These are phyloP conservation scores for Eublepharis macularius DNA, from an alignment of 2,113 vertebrate species.

Conservation along the genomic window DNA sequence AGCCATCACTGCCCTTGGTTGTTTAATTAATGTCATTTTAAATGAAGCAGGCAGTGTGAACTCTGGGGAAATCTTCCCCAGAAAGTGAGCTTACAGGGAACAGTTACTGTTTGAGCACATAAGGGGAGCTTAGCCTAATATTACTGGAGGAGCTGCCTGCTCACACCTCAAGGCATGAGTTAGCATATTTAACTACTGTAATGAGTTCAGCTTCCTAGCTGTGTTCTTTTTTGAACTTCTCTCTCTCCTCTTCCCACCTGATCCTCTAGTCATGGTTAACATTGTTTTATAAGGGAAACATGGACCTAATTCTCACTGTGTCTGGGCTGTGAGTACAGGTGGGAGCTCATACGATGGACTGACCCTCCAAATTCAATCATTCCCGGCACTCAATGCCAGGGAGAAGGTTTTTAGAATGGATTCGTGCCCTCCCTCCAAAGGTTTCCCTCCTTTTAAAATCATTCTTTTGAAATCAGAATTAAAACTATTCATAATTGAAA, in stretches of 20 bases:
- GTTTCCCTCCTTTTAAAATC: no score
- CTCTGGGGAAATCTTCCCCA: slow-evolving; percentile 31
- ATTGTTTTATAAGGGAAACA: background rate
- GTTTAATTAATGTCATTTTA: slow-evolving; percentile 73
- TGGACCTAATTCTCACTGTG: background rate
- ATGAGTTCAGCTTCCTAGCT: slow-evolving; percentile 13
- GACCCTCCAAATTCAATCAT: background rate
- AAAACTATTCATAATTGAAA: no score
- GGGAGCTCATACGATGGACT: background rate
- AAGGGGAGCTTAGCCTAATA: slow-evolving; percentile 43
- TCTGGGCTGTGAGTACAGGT: background rate
- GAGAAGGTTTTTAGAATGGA: no score
- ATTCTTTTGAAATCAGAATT: no score
- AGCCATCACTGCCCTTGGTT: slow-evolving; percentile 63
- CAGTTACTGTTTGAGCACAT: slow-evolving; percentile 52
- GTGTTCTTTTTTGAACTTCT: background rate
- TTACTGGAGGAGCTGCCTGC: slow-evolving; percentile 47
- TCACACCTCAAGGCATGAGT: slow-evolving; percentile 46
- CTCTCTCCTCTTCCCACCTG: background rate
- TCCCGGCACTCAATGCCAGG: no score
- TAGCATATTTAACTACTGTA: slow-evolving; percentile 50
- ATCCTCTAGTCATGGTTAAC: background rate
- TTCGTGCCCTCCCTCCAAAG: no score
- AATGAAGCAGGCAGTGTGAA: slow-evolving; percentile 61
- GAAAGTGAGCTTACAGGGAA: slow-evolving; percentile 52